phyloP scores from a whole-genome alignment of 2,888 invertebrate genomes.

The Catonia carolina region DNA sequence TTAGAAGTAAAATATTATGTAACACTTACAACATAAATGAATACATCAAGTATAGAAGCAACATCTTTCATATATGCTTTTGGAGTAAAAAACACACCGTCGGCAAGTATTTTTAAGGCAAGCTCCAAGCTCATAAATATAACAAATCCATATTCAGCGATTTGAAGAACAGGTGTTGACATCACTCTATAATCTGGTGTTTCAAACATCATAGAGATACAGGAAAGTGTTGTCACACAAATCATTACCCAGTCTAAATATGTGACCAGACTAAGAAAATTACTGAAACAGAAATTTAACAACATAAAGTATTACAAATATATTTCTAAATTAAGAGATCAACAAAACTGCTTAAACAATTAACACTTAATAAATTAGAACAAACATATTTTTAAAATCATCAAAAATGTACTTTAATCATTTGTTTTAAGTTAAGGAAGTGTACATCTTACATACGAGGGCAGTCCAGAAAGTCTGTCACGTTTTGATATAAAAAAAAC shows the following conservation, averaged over 20 bases:
- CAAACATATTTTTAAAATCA: no score
- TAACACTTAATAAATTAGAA: no score
- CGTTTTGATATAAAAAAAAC: slow-evolving; percentile 1
- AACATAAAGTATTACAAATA: slow-evolving; percentile 32
- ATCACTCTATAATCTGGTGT: slow-evolving; percentile 89
- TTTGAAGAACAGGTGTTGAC: slow-evolving; percentile 87
- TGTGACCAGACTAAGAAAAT: slow-evolving; percentile 93
- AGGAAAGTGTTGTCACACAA: slow-evolving; percentile 92
- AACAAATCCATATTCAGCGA: slow-evolving; percentile 96
- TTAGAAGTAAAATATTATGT: no score
- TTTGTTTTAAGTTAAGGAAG: no score
- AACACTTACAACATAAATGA: slow-evolving; percentile 83
- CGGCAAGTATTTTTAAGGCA: slow-evolving; percentile 90
- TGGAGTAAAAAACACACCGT: slow-evolving; percentile 97
- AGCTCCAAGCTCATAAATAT: slow-evolving; percentile 97
- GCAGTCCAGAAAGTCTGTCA: no score
- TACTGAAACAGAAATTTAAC: slow-evolving; percentile 57
- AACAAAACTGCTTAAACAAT: not conserved
- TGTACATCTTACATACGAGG: no score
- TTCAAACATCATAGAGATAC: slow-evolving; percentile 99
- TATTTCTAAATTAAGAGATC: not conserved
- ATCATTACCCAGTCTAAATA: slow-evolving; percentile 99
- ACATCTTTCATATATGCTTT: slow-evolving; percentile 98
- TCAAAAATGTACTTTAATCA: no score
- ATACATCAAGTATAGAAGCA: slow-evolving; percentile 92